These are phyloP conservation scores for Lagodon rhomboides DNA, from an alignment of 2,797 vertebrate genomes.

Conservation along the genomic window DNA sequence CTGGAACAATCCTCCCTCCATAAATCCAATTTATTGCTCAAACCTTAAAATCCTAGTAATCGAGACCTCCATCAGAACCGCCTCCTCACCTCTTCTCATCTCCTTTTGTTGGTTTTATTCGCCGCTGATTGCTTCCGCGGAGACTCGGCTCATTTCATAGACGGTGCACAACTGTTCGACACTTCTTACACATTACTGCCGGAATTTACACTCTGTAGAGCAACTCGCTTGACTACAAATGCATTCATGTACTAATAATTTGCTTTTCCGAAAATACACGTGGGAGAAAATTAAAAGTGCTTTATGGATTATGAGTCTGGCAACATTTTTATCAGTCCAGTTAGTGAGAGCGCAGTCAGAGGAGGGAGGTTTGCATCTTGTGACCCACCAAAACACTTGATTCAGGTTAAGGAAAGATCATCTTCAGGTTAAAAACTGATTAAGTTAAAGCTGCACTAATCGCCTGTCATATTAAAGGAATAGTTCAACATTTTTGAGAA, in stretches of 20 bases:
- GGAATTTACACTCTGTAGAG: constrained; percentile 38
- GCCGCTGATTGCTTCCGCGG: constrained; percentile 29
- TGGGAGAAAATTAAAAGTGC: constrained; percentile 2
- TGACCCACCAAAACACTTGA: background rate
- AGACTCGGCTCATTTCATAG: constrained; percentile 54
- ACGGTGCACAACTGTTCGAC: constrained; percentile 17
- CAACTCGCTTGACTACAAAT: constrained; percentile 7
- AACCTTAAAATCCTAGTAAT: constrained; percentile 46
- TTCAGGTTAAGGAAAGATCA: background rate
- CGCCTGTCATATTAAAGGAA: background rate
- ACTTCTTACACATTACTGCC: constrained; percentile 28
- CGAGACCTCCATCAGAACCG: constrained; percentile 38
- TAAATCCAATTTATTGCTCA: constrained; percentile 39
- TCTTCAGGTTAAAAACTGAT: background rate
- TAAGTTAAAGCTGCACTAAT: background rate
- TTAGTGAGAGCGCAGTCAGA: background rate
- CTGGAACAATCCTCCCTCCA: constrained; percentile 20
- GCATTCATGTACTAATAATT: constrained; percentile 30
- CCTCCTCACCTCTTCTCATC: constrained; percentile 24
- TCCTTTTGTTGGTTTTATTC: constrained; percentile 36
- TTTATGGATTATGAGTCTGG: background rate
- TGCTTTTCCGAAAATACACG: constrained; percentile 32
- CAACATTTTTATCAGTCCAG: background rate
- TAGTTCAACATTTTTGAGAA: background rate
- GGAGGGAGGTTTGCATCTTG: background rate